A percentile compares a stretch with the other conserved stretches of the same genome.
Evolutionary conservation across 2,888 invertebrate species (phyloP).

Genomic region (Hofmannophila pseudospretella): DNA sequence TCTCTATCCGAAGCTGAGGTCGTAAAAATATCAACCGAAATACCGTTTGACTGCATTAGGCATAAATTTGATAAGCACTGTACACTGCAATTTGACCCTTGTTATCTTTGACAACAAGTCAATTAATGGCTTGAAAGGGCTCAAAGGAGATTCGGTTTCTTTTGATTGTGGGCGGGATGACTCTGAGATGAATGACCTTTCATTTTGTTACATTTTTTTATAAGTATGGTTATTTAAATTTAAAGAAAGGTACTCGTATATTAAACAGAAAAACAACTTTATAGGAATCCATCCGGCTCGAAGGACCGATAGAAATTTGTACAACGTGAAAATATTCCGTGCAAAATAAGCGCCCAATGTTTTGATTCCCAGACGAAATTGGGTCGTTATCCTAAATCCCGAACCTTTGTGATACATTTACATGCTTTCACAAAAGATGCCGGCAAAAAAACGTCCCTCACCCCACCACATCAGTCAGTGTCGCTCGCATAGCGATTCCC

Average conservation of each 20-base stretch:
- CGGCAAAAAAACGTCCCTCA: constrained; percentile 31
- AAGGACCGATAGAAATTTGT: no score
- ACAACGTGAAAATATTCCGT: neutral
- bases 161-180: constrained; percentile 5
- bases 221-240: neutral
- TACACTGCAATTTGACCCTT: no score
- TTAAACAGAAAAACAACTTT: no score
- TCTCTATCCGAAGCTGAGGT: constrained; percentile 18
- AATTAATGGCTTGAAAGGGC: neutral
- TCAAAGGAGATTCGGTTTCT: neutral
- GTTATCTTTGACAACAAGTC: no score
- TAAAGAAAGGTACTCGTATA: no score
- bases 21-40: constrained; percentile 27
- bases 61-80: neutral
- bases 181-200: constrained; percentile 8
- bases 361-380: neutral
- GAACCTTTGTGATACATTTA: constrained; percentile 1
- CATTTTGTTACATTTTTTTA: no score
- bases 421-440: constrained; percentile 13
- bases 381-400: neutral
- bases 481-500: constrained; percentile 43
- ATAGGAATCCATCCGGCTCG: no score
- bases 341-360: neutral
- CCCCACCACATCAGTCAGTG: constrained; percentile 52
- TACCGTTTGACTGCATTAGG: constrained; percentile 14